phyloP scores from a whole-genome alignment of 2,888 invertebrate genomes.

The Cephus spinipes region DNA sequence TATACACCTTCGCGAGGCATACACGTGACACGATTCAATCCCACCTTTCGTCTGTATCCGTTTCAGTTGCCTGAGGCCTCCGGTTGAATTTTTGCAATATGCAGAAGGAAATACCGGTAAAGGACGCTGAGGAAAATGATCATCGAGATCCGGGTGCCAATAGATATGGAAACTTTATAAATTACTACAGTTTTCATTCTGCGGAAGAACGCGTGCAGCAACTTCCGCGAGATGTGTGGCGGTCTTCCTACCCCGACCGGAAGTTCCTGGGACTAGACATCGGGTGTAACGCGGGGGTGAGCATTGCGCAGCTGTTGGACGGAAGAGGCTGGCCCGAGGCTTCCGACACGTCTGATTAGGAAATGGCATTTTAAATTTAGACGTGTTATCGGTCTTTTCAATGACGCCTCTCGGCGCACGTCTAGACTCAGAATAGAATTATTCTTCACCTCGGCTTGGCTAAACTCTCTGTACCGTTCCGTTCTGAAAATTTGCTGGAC shows the following conservation, averaged over 20 bases:
- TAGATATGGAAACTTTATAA: slow-evolving; percentile 86
- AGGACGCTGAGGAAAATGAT: neutral
- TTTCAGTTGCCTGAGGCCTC: neutral
- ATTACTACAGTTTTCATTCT: slow-evolving; percentile 87
- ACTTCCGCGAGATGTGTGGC: slow-evolving; percentile 71
- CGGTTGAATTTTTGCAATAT: neutral
- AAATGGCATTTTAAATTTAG: slow-evolving; percentile 41
- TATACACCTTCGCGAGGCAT: neutral
- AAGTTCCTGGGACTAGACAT: slow-evolving; percentile 75
- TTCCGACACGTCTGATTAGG: slow-evolving; percentile 22
- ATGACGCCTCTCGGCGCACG: slow-evolving; percentile 6
- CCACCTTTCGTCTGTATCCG: neutral
- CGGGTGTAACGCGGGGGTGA: slow-evolving; percentile 84
- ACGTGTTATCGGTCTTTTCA: slow-evolving; percentile 24
- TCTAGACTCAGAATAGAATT: neutral
- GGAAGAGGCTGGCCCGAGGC: slow-evolving; percentile 35
- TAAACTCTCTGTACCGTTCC: neutral
- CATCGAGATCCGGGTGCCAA: slow-evolving; percentile 79
- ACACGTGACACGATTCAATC: neutral
- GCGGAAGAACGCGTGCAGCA: slow-evolving; percentile 75
- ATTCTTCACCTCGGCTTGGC: neutral
- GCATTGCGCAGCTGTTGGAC: slow-evolving; percentile 48
- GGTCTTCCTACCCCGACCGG: slow-evolving; percentile 46
- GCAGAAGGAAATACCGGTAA: neutral
- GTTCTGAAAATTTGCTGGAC: neutral